Evolutionary conservation across 1,140 invertebrate genomes (phyloP).

Genomic region (Trichomalopsis sarcophagae): DNA sequence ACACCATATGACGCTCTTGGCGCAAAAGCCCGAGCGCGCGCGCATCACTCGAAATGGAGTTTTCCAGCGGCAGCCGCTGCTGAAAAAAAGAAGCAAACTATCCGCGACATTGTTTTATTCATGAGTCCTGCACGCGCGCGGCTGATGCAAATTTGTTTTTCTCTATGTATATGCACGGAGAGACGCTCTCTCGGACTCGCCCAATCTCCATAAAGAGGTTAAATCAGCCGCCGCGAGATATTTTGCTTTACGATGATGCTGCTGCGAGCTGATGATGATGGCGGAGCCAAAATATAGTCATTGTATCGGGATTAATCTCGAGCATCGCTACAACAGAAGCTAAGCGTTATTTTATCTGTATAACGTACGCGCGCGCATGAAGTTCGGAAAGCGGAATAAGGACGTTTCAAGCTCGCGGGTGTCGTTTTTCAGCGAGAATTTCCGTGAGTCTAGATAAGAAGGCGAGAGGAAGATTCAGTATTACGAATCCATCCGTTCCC

Average conservation of each 20-base stretch:
- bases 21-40: not conserved
- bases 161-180: not conserved
- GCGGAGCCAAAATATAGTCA: not conserved
- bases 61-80: not conserved
- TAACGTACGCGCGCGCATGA: too few relatives aligned
- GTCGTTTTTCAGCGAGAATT: slow-evolving; percentile 29
- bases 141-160: slow-evolving; percentile 38
- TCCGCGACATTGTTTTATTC: slow-evolving; percentile 31
- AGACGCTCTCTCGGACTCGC: not conserved
- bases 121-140: slow-evolving; percentile 16
- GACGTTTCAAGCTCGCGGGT: not conserved
- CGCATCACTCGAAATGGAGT: slow-evolving; percentile 50
- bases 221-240: not conserved
- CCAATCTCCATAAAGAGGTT: slow-evolving; percentile 43
- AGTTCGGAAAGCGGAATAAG: not conserved
- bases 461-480: slow-evolving; percentile 21
- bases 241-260: slow-evolving; percentile 26
- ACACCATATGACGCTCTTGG: not conserved
- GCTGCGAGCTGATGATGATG: not conserved
- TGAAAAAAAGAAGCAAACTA: slow-evolving; percentile 5
- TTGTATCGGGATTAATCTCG: slow-evolving; percentile 30
- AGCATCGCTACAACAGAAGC: not conserved
- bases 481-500: slow-evolving; percentile 36
- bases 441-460: not conserved
- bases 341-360: too few relatives aligned